Evolutionary conservation across 1,140 invertebrate species (phyloP), one percentile per base, ranked within the genome.

Genomic region (Drosophila orosa): DNA sequence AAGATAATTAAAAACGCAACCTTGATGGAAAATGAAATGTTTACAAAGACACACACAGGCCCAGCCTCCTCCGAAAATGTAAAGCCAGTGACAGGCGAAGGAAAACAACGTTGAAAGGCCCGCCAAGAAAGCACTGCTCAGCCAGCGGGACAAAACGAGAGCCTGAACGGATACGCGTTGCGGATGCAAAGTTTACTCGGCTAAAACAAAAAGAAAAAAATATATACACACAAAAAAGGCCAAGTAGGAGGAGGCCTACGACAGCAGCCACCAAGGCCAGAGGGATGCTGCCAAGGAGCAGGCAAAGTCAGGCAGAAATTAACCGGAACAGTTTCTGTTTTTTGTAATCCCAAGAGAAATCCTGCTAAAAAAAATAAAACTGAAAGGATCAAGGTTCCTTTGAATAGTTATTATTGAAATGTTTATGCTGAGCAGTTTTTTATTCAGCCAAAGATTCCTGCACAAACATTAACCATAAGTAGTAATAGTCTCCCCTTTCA

Each of bases 1-100:
- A 84, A 90, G 85, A 90, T 90, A 90, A 90, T 90, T 90, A 90
- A 90, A 90, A 90, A 87, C 80, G 86, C 87, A 90, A 90, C 87
- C 87, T 90, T 90, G 87, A 90, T 87, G 85, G 85, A 89, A 87
- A 87, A 87, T 87, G 84, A 89, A 89, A 87, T 87, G 84, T 89
- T 87, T 87, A 87, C 84, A 87, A 84, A 87, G 84, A 84, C 67
- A 74, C 74, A 74, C 74, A 79, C 47, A 79, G 61, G 50, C 50
- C 27, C 19, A n/a, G n/a, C 1, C 29, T 29, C 15, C 68, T 39
- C 24, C 52, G 24, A 75, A 56, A 42, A 48, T 25, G 22, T 67
- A 77, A 74, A 73, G 67, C 62, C 75, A 76, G 75, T 82, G 83
- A 82, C 82, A 85, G 63, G 60, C 71, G 71, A 68, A 74, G 50